Conservation (phyloP, 2,888 invertebrate genomes). For the Mythimna vitellina region DNA sequence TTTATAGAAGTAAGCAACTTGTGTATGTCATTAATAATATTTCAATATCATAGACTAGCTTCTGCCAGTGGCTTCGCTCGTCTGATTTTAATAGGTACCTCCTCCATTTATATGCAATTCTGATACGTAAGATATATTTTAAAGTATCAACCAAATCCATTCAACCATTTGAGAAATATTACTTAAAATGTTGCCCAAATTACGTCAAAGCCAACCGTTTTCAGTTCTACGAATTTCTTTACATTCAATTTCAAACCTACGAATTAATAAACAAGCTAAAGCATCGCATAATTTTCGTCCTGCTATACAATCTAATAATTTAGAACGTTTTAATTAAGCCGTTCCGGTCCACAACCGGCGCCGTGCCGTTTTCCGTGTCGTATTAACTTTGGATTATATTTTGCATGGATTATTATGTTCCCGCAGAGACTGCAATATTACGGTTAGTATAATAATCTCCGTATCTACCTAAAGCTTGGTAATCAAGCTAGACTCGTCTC, state of each 20-base stretch:
- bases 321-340: constrained; percentile 51
- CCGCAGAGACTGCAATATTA: background rate
- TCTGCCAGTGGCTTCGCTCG: too few relatives aligned
- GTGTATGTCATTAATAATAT: background rate
- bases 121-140: too few relatives aligned
- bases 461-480: too few relatives aligned
- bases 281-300: constrained; percentile 27
- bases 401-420: constrained; percentile 34
- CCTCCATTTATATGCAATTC: too few relatives aligned
- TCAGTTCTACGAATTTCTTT: background rate
- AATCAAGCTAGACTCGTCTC: too few relatives aligned
- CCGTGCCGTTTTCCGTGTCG: constrained; percentile 28
- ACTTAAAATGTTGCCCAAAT: background rate
- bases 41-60: too few relatives aligned
- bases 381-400: constrained; percentile 44
- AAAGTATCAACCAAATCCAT: too few relatives aligned
- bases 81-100: too few relatives aligned
- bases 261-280: constrained; percentile 38
- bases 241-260: background rate
- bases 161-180: background rate
- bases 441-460: too few relatives aligned
- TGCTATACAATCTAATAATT: constrained; percentile 11
- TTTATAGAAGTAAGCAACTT: background rate
- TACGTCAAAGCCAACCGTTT: background rate
- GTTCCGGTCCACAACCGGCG: constrained; percentile 3